A percentile compares a stretch with the other conserved stretches of the same genome.
phyloP scores from a whole-genome alignment of 2,888 invertebrate genomes.

The Temnothorax rugatulus region DNA sequence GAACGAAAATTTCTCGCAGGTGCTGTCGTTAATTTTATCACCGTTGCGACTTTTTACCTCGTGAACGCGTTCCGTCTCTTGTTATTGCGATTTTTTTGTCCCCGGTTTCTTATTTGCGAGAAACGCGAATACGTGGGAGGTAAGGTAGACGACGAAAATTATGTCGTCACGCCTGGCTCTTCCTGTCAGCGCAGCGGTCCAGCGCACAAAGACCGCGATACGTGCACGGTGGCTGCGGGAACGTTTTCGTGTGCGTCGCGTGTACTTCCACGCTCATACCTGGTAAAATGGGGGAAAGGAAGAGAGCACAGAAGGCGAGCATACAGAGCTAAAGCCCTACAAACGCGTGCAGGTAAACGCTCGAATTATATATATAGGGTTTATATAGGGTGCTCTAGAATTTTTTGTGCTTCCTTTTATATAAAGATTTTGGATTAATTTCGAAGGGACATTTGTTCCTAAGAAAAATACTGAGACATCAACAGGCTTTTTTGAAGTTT shows the following conservation, averaged over 20 bases:
- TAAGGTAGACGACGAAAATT: constrained; percentile 50
- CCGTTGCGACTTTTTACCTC: not conserved
- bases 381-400: constrained; percentile 16
- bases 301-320: constrained; percentile 32
- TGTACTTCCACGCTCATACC: constrained; percentile 50
- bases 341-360: constrained; percentile 57
- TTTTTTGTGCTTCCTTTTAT: not conserved
- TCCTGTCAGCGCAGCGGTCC: constrained; percentile 58
- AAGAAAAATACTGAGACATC: not conserved
- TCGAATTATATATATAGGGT: constrained; percentile 17
- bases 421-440: not conserved
- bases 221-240: constrained; percentile 21
- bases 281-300: constrained; percentile 53
- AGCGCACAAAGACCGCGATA: constrained; percentile 47
- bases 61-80: not conserved
- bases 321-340: constrained; percentile 1
- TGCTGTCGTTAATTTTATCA: constrained; percentile 6
- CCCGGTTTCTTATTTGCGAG: constrained; percentile 23
- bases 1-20: constrained; percentile 35
- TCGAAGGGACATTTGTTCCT: not conserved
- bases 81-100: constrained; percentile 5
- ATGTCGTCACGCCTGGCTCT: constrained; percentile 61
- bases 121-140: constrained; percentile 41
- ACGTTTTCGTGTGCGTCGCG: constrained; percentile 39
- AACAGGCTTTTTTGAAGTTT: not conserved